Evolutionary conservation across 2,113 vertebrate species (phyloP), one percentile per base, ranked within the genome.

Genomic region (Vulpes ferrilata): DNA sequence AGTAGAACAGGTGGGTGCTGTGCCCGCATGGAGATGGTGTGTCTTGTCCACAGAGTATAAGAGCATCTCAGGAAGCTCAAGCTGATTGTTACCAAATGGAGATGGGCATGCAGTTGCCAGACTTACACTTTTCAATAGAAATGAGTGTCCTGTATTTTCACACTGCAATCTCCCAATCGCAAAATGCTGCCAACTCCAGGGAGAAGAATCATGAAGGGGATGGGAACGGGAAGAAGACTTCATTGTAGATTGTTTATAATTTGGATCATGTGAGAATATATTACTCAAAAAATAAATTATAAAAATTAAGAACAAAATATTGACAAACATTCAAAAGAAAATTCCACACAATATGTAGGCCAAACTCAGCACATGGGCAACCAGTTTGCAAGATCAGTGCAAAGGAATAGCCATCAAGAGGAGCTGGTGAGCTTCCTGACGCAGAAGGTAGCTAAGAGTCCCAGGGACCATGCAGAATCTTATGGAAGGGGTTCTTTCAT

Each of bases 261-360:
- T 81, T 51, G 90, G 48, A 64, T 32, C 57, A 22, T 25, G 60
- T 88, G 67, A 81, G 67, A 81, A 13, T 43, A 59, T 69, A 48
- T 69, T 62, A 64, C 12, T 30, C 30, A 73, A 69, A 88, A 71
- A 51, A 25, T 74, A 57, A 55, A 88, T n/a, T 55, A 78, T 30
- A 48, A 48, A 48, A 93, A 90, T 59, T 85, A 85, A 88, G 23
- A 43, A 71, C 6, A 89, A 90, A 90, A 62, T 84, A 76, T 88
- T 92, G 60, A 22, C 25, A 78, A 48, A 59, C 19, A 60, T 74
- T 88, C 43, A 74, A n/a, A 35, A 53, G 48, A 27, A 43, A 30
- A 74, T 3, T 86, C 22, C 65, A 23, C 35, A 83, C 9, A 69
- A 12, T 5, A 17, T 35, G 3, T 59, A 95, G 71, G 38, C 38